Evolutionary conservation across 2,113 vertebrate genomes (phyloP).

Genomic region (Xiphophorus maculatus): DNA sequence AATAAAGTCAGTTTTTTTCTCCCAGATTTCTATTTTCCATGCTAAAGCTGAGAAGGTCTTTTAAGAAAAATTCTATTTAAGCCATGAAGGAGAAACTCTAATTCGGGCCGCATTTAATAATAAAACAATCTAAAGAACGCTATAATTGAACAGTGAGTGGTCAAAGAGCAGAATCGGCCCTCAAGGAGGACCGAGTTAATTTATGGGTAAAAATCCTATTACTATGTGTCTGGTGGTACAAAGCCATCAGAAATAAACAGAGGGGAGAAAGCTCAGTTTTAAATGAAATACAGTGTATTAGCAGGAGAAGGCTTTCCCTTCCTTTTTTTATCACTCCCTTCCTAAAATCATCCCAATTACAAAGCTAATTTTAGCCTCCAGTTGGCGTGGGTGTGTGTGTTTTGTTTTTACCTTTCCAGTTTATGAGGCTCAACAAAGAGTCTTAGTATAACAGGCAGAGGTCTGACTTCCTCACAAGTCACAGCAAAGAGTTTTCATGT

Average conservation of each 20-base stretch:
- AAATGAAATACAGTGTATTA: conserved; percentile 58
- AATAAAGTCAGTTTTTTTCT: conserved; percentile 21
- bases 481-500: conserved; percentile 8
- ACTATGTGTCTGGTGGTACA: conserved; percentile 73
- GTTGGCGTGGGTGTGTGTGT: conserved; percentile 19
- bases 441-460: conserved; percentile 61
- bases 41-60: conserved; percentile 19
- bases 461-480: conserved; percentile 43
- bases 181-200: conserved; percentile 64
- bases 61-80: conserved; percentile 27
- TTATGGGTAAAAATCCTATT: conserved; percentile 78
- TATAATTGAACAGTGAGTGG: conserved; percentile 61
- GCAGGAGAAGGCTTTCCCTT: conserved; percentile 14
- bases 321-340: conserved; percentile 50
- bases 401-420: conserved; percentile 58
- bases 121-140: conserved; percentile 50
- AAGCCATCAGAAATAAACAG: conserved; percentile 75
- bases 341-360: conserved; percentile 73
- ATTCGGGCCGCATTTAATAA: conserved; percentile 46
- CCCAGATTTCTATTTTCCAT: not conserved
- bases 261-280: conserved; percentile 60
- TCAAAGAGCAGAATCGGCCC: conserved; percentile 70
- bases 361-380: conserved; percentile 72
- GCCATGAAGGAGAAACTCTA: conserved; percentile 34
- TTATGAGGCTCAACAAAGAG: conserved; percentile 40